These are phyloP conservation scores for Volucella inanis DNA, from an alignment of 2,888 invertebrate genomes.

Conservation along the genomic window DNA sequence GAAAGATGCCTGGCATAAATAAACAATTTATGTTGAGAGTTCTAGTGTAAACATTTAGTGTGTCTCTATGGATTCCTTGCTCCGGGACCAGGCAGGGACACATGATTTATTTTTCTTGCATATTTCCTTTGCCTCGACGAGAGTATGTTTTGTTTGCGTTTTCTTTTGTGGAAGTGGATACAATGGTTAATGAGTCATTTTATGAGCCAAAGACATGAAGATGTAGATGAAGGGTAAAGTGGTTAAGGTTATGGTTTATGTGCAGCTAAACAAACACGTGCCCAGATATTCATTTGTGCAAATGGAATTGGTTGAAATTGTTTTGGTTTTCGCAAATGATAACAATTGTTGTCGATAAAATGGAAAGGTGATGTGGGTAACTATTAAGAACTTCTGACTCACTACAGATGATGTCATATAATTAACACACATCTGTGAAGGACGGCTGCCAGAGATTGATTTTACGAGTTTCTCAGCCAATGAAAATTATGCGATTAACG, in stretches of 20 bases:
- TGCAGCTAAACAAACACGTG: constrained; percentile 59
- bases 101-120: constrained; percentile 72
- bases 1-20: constrained; percentile 62
- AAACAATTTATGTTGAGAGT: constrained; percentile 58
- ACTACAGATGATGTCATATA: too few species aligned
- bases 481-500: too few species aligned
- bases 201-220: constrained; percentile 1
- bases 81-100: not conserved
- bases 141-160: constrained; percentile 15
- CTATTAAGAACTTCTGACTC: too few species aligned
- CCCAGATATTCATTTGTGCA: constrained; percentile 12
- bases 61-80: not conserved
- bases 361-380: not conserved
- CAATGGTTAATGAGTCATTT: constrained; percentile 69
- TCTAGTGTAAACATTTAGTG: constrained; percentile 57
- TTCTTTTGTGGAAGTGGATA: constrained; percentile 47
- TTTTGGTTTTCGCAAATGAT: constrained; percentile 59
- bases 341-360: constrained; percentile 41
- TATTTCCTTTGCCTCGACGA: constrained; percentile 52
- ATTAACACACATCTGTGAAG: too few species aligned
- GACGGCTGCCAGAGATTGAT: too few species aligned
- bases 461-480: too few species aligned
- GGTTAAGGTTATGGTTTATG: constrained; percentile 64
- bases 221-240: constrained; percentile 53
- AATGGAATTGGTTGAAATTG: constrained; percentile 45